Conservation (phyloP, 2,797 vertebrate genomes). For the Sebastes hubbsi region DNA sequence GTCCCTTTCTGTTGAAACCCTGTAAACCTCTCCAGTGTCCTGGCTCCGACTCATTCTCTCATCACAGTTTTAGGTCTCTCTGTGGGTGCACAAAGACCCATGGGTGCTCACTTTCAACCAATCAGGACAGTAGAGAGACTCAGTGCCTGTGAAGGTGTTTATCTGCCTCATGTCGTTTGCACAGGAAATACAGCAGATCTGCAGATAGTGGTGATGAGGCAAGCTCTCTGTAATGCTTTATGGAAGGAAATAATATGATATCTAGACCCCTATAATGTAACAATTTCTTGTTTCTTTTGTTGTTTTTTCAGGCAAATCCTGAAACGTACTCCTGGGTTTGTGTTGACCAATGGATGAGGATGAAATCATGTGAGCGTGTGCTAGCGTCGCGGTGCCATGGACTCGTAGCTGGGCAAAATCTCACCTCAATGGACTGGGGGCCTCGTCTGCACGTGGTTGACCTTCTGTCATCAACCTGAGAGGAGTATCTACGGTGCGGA, state of each 20-base stretch:
- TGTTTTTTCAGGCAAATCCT: conserved; percentile 22
- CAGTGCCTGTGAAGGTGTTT: neutral
- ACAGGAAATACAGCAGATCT: neutral
- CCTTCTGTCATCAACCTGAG: conserved; percentile 53
- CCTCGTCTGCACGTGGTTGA: conserved; percentile 43
- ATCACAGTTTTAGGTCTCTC: conserved; percentile 10
- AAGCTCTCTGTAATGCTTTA: neutral
- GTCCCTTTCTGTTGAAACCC: conserved; percentile 7
- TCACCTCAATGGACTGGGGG: conserved; percentile 62
- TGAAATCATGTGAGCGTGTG: conserved; percentile 48
- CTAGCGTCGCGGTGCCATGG: conserved; percentile 16
- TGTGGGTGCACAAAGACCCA: neutral
- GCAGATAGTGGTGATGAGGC: neutral
- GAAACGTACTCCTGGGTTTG: neutral
- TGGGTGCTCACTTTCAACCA: neutral
- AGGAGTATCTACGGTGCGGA: neutral
- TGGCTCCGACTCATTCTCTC: conserved; percentile 13
- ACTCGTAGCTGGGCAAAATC: conserved; percentile 15
- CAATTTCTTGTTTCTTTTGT: neutral
- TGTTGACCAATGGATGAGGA: conserved; percentile 61
- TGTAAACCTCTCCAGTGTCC: neutral
- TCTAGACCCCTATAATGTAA: neutral
- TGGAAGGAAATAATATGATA: neutral
- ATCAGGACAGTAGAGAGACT: neutral
- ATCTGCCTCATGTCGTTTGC: neutral